Base-by-base conservation (phyloP, 2,113 vertebrate genomes). In the Ancistrus triradiatus region DNA sequence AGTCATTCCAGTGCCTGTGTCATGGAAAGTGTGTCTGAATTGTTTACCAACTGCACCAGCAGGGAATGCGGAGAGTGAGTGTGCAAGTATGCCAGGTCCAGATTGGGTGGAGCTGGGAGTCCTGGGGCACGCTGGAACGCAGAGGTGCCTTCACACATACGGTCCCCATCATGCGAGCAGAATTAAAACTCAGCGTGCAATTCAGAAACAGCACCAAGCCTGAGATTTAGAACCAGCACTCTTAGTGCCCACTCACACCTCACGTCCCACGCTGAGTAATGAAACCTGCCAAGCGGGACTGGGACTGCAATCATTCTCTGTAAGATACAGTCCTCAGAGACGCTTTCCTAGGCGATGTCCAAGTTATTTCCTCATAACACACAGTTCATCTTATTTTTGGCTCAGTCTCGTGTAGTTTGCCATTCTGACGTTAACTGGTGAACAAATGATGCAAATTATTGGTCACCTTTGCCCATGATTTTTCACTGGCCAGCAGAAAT, bases 171-270 rank as follows among this genome's bases (percentile, higher is more conserved):
- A 77, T 49, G 67, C 35, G 51, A 67, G 21, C 68, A 68, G 58
- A 66, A 65, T 70, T 68, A 68, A 68, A 71, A 61, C 64, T 49
- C 69, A 71, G 75, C 37, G 59, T 66, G 68, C 52, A 61, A 10
- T 35, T 46, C 18, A 63, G 48, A 17, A 1, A 21, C 52, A 7
- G 66, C 47, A 61, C 62, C 33, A 62, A n/a, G n/a, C n/a, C n/a
- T n/a, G n/a, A n/a, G n/a, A n/a, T n/a, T n/a, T n/a, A n/a, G n/a
- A n/a, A n/a, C 61, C 55, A 69, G 61, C 66, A 71, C 66, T 59
- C 43, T 50, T 65, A 51, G 15, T 55, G 42, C 69, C 59, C 49
- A 50, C 71, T 66, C 57, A 53, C 65, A 70, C 65, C 75, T 74
- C 48, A 61, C 62, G 63, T 50, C 68, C 40, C 47, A 14, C 38